Percentiles rank a stretch among this genome's conserved stretches.
Evolutionary conservation across 2,113 vertebrate species (phyloP).

Genomic region (Myocastor coypus): DNA sequence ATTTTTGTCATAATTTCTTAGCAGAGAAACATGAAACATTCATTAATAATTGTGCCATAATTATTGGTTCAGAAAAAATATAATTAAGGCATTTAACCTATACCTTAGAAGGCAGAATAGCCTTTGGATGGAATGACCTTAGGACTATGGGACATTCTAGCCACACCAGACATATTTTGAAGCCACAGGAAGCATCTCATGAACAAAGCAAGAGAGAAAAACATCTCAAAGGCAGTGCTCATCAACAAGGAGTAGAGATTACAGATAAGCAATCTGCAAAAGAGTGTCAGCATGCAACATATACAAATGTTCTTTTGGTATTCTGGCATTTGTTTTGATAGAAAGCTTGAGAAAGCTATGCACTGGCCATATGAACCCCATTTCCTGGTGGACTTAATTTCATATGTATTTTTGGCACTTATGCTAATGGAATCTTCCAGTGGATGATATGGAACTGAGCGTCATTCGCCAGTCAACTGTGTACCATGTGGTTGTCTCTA

Average conservation of each 20-base stretch:
- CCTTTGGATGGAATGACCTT: background rate
- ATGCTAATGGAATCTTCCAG: background rate
- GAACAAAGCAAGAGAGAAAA: background rate
- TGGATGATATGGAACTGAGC: background rate
- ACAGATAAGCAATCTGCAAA: background rate
- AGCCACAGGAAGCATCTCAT: background rate
- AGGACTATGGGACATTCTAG: background rate
- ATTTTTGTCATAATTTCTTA: background rate
- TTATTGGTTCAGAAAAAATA: background rate
- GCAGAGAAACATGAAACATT: background rate
- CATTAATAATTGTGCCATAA: background rate
- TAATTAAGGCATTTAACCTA: background rate
- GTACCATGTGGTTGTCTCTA: background rate
- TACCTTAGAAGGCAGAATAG: background rate
- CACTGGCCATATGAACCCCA: background rate
- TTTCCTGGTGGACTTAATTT: background rate
- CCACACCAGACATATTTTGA: background rate
- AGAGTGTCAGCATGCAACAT: background rate
- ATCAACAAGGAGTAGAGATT: background rate
- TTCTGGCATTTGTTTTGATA: conserved; percentile 25
- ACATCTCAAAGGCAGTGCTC: background rate
- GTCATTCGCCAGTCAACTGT: background rate
- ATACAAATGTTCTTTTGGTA: background rate
- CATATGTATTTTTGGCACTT: background rate
- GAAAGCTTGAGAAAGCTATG: background rate